Evolutionary conservation across 2,888 invertebrate genomes (phyloP).

Genomic region (Pandemis corylana): DNA sequence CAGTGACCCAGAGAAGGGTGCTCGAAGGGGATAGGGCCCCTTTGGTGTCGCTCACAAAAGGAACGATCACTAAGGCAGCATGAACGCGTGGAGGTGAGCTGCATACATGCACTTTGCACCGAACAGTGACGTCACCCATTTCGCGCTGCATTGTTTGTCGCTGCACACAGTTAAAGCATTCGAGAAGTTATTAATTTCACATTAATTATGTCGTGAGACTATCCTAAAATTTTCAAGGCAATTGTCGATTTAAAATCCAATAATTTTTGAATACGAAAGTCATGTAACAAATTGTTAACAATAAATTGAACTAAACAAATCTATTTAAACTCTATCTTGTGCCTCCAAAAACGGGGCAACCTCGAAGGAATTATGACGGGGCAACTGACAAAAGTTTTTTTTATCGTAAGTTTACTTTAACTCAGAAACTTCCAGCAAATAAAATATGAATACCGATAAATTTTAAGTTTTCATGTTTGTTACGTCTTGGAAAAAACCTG

Average conservation of each 20-base stretch:
- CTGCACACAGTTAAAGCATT: constrained; percentile 57
- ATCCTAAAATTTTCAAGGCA: neutral
- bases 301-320: no score
- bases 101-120: constrained; percentile 85
- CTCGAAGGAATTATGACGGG: no score
- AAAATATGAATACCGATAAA: neutral
- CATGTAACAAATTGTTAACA: no score
- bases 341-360: no score
- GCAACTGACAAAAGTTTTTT: no score
- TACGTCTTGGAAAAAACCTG: neutral
- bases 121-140: constrained; percentile 79
- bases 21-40: constrained; percentile 83
- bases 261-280: no score
- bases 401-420: no score
- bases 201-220: neutral
- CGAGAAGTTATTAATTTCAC: constrained; percentile 32
- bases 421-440: neutral
- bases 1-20: constrained; percentile 83
- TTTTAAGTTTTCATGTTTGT: neutral
- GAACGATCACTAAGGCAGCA: constrained; percentile 80
- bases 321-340: no score
- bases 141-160: constrained; percentile 77
- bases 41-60: constrained; percentile 82
- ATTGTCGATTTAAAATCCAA: no score
- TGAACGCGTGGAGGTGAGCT: constrained; percentile 76